Base-by-base conservation (phyloP, 2,888 invertebrate genomes). In the Drosophila robusta region DNA sequence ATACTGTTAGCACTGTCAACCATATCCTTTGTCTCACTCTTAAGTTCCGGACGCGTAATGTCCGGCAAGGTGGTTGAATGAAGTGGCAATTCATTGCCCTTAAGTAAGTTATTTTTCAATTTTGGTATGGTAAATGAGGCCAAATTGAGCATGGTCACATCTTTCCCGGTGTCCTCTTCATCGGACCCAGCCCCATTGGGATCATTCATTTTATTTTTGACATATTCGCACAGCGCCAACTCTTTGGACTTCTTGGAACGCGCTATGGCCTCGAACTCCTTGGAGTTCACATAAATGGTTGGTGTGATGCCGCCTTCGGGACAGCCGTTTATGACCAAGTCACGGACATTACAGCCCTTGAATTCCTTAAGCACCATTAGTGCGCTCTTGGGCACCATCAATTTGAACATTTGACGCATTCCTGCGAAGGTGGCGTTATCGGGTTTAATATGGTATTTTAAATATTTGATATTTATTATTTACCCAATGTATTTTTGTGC, bases 231-330 rank as follows among this genome's bases (percentile, higher is more conserved):
- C n/a, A 38, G 36, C 36, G 36, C 36, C 14, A 38, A 7, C 36
- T 38, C 36, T 14, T 38, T 38, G 36, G 36, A 38, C 36, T 38
- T 38, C 36, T 38, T 38, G 7, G 36, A 38, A 38, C 36, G n/a
- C n/a, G n/a, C n/a, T n/a, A 7, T 38, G 36, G 36, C 36, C 36
- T 7, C 36, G 14, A 14, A 38, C 7, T 1, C 6, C 14, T 7
- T 14, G 7, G 36, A 38, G 36, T 38, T 38, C 5, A 38, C n/a
- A 6, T 38, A n/a, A n/a, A 38, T 38, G 36, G n/a, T 38, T n/a
- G 36, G n/a, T 14, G 6, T 38, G 14, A 38, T 14, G n/a, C 36
- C 36, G 7, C 14, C n/a, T 14, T 38, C 36, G 7, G 6, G 2
- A 2, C 36, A n/a, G 36, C 14, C 2, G 36, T n/a, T 38, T 38